Base-by-base conservation (phyloP, 2,797 vertebrate genomes). In the Hapalemur alaotrensis region DNA sequence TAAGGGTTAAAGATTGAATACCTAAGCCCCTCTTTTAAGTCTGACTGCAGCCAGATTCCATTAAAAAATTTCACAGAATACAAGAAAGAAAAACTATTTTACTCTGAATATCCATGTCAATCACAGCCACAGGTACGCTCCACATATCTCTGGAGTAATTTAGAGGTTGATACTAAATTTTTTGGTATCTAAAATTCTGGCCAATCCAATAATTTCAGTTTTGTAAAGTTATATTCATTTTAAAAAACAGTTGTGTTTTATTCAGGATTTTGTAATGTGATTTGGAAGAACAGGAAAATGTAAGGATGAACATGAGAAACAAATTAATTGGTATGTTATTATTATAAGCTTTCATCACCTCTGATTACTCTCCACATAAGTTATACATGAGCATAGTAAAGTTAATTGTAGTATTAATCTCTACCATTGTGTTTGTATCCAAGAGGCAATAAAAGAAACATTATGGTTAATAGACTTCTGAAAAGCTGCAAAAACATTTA, bases 201-300 rank as follows among this genome's bases (percentile, higher is more conserved):
- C 12, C 41, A 85, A 28, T 54, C 63, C 3, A 85, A 20, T 78
- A 80, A 70, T 88, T 95, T 59, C 2, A n/a, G 17, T 91, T 86
- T 88, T 78, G 11, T 79, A 70, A 96, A 97, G 30, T 38, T 90
- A 43, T 76, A 25, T 95, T 94, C 94, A 81, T 85, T 95, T 73
- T 25, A 28, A 38, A 65, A 83, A 80, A 35, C 46, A 69, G 3
- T 48, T 91, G 38, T 76, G 12, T 93, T 91, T 82, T 76, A 95
- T 59, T 93, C 14, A 3, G 50, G 35, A 88, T 84, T 82, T 94
- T 93, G 35, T 48, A 91, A 84, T 70, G 32, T 11, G 25, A 83
- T 32, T 38, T 43, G 7, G 41, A 87, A 84, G 22, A 88, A 3
- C 23, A 89, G 22, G 57, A 69, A 80, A 95, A 70, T 57, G 0